Evolutionary conservation across 1,140 invertebrate genomes (phyloP).

Genomic region (Trachymyrmex cornetzi): DNA sequence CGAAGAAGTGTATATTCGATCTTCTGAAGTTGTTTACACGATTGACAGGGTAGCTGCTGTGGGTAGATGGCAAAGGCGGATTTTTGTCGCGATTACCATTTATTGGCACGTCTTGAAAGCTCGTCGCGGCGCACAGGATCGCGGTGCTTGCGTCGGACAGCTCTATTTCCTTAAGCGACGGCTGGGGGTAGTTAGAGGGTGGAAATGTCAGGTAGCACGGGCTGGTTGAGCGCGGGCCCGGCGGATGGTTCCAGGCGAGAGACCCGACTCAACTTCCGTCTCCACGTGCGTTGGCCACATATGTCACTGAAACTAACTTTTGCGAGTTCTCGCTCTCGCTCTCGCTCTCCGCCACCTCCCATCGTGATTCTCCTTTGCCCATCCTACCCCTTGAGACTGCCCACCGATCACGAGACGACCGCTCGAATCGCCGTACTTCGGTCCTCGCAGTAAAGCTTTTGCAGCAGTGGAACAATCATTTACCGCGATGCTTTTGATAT

Average conservation of each 20-base stretch:
- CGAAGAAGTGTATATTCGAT: conserved; percentile 44
- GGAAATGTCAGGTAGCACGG: conserved; percentile 70
- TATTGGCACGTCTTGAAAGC: conserved; percentile 75
- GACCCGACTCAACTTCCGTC: conserved; percentile 68
- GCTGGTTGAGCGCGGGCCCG: conserved; percentile 9
- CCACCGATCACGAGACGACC: conserved; percentile 68
- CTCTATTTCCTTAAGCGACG: conserved; percentile 80
- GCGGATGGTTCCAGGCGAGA: conserved; percentile 50
- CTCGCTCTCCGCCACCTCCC: conserved; percentile 28
- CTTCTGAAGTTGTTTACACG: conserved; percentile 54
- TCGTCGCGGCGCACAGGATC: conserved; percentile 54
- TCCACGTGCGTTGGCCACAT: conserved; percentile 74
- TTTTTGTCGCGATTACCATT: conserved; percentile 75
- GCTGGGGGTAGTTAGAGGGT: conserved; percentile 72
- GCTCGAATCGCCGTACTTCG: conserved; percentile 41
- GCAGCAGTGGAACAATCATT: conserved; percentile 54
- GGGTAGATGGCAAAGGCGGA: conserved; percentile 41
- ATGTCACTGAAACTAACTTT: conserved; percentile 77
- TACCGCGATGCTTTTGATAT: conserved; percentile 42
- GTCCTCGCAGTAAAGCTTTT: conserved; percentile 37
- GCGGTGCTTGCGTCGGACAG: conserved; percentile 75
- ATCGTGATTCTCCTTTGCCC: conserved; percentile 5
- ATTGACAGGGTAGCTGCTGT: conserved; percentile 24
- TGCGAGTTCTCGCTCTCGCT: conserved; percentile 61
- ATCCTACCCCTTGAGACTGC: conserved; percentile 49